Evolutionary conservation across 2,888 invertebrate genomes (phyloP), one percentile per base, ranked within the genome.

Genomic region (Pammene aurita): DNA sequence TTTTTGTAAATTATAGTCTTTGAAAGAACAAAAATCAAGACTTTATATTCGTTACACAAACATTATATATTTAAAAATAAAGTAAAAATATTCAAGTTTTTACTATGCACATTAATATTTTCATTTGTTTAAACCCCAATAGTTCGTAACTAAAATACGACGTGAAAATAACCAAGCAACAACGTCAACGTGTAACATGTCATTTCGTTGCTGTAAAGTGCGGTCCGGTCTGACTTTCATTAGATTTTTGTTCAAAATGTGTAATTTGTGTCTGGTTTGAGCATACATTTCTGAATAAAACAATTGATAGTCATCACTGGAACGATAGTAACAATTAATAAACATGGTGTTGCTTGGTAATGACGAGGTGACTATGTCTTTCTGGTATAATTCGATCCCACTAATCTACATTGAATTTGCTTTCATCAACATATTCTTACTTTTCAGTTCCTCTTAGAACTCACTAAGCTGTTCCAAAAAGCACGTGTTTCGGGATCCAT

Each of bases 401-500:
- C 16, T 52, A 54, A 13, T 50, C 18, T 66, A 54, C 13, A 35
- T 44, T 64, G 34, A 48, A 67, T 67, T 73, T 11, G 66, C 65
- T 16, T 70, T 68, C 67, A 55, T 67, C 71, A 64, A 54, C 54
- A 34, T 34, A 70, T 74, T 70, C 72, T 76, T 73, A 77, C 78
- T 72, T 94, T 95, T 78, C 90, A 97, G 96, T 97, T 98, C 92
- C 91, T 98, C 78, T 93, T 94, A 71, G 97, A 97, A 87, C 94
- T 98, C 65, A 96, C 96, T 57, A 96, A 96, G 86, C 89, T 99
- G 80, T 98, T 98, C 82, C 96, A 96, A 87, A 96, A 96, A 82
- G 95, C 97, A n/a, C 95, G 96, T 78, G 83, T 90, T 68, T 93
- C 94, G 73, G 97, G 97, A 62, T 95, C 97, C 56, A 96, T 98